A percentile compares a stretch with the other conserved stretches of the same genome.
These are phyloP conservation scores for Sus cebifrons DNA, from an alignment of 2,797 vertebrate species.

Conservation along the genomic window DNA sequence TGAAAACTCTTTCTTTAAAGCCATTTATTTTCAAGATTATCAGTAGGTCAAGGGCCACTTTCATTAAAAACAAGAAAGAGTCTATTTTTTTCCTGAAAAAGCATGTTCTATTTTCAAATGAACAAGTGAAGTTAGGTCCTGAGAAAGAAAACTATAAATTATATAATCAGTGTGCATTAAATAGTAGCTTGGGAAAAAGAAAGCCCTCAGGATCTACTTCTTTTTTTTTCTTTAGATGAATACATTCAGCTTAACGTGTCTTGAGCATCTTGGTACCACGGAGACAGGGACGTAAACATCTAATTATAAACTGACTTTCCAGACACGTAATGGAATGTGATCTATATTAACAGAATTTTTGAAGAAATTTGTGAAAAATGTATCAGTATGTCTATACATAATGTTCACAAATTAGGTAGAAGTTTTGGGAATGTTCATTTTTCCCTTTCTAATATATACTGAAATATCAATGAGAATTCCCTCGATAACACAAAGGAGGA, in stretches of 20 bases:
- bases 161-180: slow-evolving; percentile 46
- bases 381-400: not conserved
- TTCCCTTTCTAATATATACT: not conserved
- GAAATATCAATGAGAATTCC: not conserved
- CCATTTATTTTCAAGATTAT: slow-evolving; percentile 61
- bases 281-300: slow-evolving; percentile 30
- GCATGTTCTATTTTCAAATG: slow-evolving; percentile 56
- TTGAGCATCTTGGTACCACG: slow-evolving; percentile 24
- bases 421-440: slow-evolving; percentile 11
- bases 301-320: slow-evolving; percentile 27
- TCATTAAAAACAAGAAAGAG: slow-evolving; percentile 41
- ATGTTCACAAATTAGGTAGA: not conserved
- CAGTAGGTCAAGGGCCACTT: not conserved
- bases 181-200: slow-evolving; percentile 39
- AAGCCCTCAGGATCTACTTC: not conserved
- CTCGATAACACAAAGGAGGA: slow-evolving; percentile 33
- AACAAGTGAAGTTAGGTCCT: slow-evolving; percentile 7
- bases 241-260: slow-evolving; percentile 28
- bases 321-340: slow-evolving; percentile 42
- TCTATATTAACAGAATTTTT: slow-evolving; percentile 13
- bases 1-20: slow-evolving; percentile 33
- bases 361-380: slow-evolving; percentile 51
- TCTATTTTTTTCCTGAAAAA: slow-evolving; percentile 44
- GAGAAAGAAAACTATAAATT: slow-evolving; percentile 59
- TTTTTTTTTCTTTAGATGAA: slow-evolving; percentile 33